Evolutionary conservation across 2,113 vertebrate species (phyloP).

Genomic region (Aythya baeri): DNA sequence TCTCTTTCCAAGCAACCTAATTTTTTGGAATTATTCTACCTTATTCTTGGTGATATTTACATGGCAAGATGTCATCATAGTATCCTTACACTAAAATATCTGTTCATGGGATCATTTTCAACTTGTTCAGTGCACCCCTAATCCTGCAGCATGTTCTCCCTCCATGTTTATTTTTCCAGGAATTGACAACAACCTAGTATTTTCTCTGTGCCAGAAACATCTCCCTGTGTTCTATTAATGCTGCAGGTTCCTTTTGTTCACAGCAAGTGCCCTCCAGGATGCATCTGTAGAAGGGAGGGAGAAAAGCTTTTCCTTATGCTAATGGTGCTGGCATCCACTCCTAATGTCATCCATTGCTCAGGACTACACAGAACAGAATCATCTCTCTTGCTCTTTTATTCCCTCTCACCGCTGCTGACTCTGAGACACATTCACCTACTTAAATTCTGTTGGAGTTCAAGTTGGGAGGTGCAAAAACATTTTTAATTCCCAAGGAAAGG

Average conservation of each 20-base stretch:
- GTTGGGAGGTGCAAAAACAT: slow-evolving; percentile 18
- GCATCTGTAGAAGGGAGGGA: background rate
- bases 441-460: slow-evolving; percentile 30
- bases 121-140: background rate
- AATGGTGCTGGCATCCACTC: background rate
- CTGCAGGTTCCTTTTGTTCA: background rate
- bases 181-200: background rate
- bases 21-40: background rate
- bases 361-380: background rate
- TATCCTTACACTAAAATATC: background rate
- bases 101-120: background rate
- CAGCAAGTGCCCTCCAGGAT: background rate
- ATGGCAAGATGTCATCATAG: background rate
- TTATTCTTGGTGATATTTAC: background rate
- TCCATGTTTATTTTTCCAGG: background rate
- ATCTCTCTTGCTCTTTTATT: background rate
- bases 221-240: background rate
- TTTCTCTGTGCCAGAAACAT: background rate
- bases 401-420: background rate
- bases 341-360: background rate
- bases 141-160: background rate
- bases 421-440: slow-evolving; percentile 1
- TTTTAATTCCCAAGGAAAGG: slow-evolving; percentile 22
- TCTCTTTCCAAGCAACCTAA: background rate
- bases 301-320: background rate